A percentile compares a stretch with the other conserved stretches of the same genome.
Conservation (phyloP, 2,113 vertebrate genomes). For the Pithys albifrons region DNA sequence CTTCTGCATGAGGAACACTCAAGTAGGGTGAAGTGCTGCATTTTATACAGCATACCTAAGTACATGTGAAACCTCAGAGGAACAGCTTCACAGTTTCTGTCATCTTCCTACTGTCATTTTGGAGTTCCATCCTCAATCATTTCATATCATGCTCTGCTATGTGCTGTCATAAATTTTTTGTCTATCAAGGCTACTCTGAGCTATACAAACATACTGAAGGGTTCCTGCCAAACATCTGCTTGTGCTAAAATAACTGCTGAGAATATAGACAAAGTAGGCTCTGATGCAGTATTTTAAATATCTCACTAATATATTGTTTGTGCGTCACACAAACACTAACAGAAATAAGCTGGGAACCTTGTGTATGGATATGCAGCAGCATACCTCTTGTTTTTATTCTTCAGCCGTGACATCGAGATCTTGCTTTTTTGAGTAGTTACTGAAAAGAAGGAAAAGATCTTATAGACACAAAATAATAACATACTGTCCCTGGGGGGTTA, state of each 20-base stretch:
- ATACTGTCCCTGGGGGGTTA: neutral
- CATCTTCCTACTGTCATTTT: neutral
- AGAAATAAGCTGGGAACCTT: neutral
- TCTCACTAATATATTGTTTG: neutral
- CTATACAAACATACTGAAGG: neutral
- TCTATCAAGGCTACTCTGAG: neutral
- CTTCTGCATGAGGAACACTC: neutral
- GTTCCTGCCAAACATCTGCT: neutral
- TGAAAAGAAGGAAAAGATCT: neutral
- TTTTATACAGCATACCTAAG: neutral
- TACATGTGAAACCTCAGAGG: neutral
- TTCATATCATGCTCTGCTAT: neutral
- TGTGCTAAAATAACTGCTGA: neutral
- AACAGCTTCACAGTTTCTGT: neutral
- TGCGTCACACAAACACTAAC: neutral
- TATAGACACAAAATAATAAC: neutral
- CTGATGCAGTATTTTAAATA: neutral
- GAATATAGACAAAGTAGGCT: neutral
- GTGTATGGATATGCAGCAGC: neutral
- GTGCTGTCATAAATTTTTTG: neutral
- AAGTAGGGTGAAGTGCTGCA: neutral
- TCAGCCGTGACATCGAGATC: neutral
- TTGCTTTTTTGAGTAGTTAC: neutral
- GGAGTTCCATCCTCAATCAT: neutral
- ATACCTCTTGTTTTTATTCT: neutral